These are phyloP conservation scores for Aleiodes sp. DNA, from an alignment of 1,140 invertebrate species.

Conservation along the genomic window DNA sequence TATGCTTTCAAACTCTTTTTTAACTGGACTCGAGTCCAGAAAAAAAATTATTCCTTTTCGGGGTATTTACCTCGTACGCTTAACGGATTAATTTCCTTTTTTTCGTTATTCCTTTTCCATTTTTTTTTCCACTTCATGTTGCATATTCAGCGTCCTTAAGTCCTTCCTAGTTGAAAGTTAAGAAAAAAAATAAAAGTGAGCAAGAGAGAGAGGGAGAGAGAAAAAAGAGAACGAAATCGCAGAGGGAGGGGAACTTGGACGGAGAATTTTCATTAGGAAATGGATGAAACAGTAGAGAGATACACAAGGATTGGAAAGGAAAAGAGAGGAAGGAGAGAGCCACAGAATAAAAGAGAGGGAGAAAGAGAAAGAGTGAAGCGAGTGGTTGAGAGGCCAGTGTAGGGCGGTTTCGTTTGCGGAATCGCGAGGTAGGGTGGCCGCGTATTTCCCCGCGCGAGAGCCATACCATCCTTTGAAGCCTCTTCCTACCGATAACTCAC, in stretches of 20 bases:
- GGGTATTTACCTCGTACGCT: neutral
- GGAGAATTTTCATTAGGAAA: slow-evolving; percentile 63
- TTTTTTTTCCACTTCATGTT: neutral
- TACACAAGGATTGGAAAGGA: slow-evolving; percentile 58
- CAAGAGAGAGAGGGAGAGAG: slow-evolving; percentile 50
- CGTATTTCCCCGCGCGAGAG: neutral
- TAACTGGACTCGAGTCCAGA: neutral
- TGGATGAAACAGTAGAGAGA: slow-evolving; percentile 64
- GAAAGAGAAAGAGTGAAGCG: slow-evolving; percentile 10
- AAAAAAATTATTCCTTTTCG: neutral
- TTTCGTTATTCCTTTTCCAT: neutral
- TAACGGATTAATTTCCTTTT: neutral
- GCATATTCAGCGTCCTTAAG: neutral
- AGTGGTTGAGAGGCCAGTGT: neutral
- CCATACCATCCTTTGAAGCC: slow-evolving; percentile 59
- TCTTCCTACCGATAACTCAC: slow-evolving; percentile 58
- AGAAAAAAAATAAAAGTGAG: slow-evolving; percentile 40
- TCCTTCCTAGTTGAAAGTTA: neutral
- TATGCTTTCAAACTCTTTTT: slow-evolving; percentile 10
- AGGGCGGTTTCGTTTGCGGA: slow-evolving; percentile 34
- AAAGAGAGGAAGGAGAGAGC: slow-evolving; percentile 15
- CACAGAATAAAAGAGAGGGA: no score
- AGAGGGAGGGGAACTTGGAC: slow-evolving; percentile 7
- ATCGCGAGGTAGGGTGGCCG: slow-evolving; percentile 20
- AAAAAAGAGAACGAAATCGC: slow-evolving; percentile 47